Evolutionary conservation across 2,797 vertebrate genomes (phyloP).

Genomic region (Oreochromis grahami): DNA sequence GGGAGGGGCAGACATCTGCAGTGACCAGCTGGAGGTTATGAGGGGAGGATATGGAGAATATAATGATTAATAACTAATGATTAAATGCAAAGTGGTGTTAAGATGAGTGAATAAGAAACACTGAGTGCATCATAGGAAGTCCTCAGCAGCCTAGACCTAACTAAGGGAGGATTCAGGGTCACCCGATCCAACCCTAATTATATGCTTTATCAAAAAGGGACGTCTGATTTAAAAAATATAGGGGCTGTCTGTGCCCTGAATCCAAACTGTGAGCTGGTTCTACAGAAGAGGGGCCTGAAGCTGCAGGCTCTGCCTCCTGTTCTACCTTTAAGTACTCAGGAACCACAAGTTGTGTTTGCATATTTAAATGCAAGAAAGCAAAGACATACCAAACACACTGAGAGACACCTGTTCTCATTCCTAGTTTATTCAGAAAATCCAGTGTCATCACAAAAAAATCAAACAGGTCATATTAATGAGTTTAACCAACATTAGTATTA

Average conservation of each 20-base stretch:
- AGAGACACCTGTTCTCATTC: neutral
- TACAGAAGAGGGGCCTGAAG: neutral
- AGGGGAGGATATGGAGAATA: neutral
- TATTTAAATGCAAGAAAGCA: neutral
- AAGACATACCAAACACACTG: neutral
- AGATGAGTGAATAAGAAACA: neutral
- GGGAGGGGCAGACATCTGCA: neutral
- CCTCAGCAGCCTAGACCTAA: neutral
- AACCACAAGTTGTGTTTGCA: neutral
- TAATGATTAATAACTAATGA: neutral
- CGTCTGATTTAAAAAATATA: neutral
- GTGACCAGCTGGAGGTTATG: neutral
- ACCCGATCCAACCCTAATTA: neutral
- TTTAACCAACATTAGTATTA: neutral
- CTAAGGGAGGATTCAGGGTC: neutral
- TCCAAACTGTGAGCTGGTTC: neutral
- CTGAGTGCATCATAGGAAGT: neutral
- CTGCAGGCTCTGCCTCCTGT: neutral
- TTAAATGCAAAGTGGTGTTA: neutral
- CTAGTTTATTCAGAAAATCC: slow-evolving; percentile 14
- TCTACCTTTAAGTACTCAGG: neutral
- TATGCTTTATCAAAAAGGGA: neutral
- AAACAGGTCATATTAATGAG: neutral
- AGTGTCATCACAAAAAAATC: slow-evolving; percentile 21
- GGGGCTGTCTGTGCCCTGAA: neutral